phyloP scores from a whole-genome alignment of 2,113 vertebrate genomes.

The Pseudopodoces humilis region DNA sequence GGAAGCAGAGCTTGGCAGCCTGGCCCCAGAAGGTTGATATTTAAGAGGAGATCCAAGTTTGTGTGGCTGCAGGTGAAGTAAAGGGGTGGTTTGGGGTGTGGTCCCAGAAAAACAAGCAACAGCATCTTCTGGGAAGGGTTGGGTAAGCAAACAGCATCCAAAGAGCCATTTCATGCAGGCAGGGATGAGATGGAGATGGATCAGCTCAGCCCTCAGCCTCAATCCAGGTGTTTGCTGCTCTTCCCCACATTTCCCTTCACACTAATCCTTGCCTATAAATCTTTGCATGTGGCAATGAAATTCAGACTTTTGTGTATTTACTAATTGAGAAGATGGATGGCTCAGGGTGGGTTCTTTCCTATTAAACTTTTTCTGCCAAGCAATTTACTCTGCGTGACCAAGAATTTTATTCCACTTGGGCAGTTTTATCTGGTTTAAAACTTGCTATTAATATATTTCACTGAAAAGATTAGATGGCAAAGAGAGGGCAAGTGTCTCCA shows the following conservation, averaged over 20 bases:
- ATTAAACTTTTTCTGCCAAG: neutral
- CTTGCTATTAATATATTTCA: neutral
- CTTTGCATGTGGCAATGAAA: neutral
- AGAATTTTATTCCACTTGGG: neutral
- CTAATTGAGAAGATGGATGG: neutral
- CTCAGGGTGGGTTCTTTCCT: neutral
- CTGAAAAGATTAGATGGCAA: neutral
- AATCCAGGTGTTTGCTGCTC: fast-evolving
- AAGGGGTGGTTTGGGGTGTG: neutral
- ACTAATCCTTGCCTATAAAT: neutral
- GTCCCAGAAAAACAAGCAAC: neutral
- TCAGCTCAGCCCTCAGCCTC: neutral
- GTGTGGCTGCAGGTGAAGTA: neutral
- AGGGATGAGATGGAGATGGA: neutral
- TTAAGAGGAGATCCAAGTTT: neutral
- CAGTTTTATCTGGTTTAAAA: neutral
- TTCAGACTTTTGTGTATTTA: neutral
- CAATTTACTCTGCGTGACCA: neutral
- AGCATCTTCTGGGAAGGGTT: neutral
- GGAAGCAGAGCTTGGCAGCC: neutral
- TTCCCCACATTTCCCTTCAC: neutral
- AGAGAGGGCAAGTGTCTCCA: neutral
- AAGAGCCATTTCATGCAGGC: neutral
- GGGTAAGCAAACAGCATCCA: neutral
- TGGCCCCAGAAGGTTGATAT: no score